Conservation (phyloP, 2,888 invertebrate genomes). For the Microctonus aethiopoides region DNA sequence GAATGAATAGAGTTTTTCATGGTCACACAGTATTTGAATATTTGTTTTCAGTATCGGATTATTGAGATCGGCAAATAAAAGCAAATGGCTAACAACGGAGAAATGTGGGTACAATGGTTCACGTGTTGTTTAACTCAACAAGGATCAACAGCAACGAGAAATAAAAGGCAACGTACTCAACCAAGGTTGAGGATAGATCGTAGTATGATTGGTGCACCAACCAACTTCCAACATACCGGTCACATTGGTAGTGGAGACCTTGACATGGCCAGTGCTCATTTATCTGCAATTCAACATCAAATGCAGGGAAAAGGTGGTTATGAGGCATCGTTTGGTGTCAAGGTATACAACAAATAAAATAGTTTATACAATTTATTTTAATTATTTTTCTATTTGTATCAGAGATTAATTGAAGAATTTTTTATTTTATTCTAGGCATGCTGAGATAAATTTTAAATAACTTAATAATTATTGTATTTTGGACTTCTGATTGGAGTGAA, state of each 20-base stretch:
- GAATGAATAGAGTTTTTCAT: not conserved
- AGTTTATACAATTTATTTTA: not conserved
- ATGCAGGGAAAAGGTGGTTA: slow-evolving; percentile 98
- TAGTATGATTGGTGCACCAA: slow-evolving; percentile 95
- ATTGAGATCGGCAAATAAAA: slow-evolving; percentile 13
- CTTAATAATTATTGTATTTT: slow-evolving; percentile 10
- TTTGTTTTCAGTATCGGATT: not conserved
- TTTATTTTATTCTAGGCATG: slow-evolving; percentile 51
- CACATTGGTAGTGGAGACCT: slow-evolving; percentile 92
- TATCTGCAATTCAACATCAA: slow-evolving; percentile 90
- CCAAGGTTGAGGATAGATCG: slow-evolving; percentile 85
- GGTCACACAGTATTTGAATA: not conserved
- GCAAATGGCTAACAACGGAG: slow-evolving; percentile 79
- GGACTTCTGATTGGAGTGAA: not conserved
- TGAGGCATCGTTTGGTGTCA: slow-evolving; percentile 77
- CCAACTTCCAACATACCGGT: slow-evolving; percentile 95
- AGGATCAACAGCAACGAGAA: slow-evolving; percentile 73
- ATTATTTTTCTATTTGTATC: not conserved
- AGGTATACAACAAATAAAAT: slow-evolving; percentile 64
- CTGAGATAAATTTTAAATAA: slow-evolving; percentile 49
- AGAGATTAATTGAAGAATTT: not conserved
- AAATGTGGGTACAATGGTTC: slow-evolving; percentile 93
- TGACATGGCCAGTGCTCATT: slow-evolving; percentile 83
- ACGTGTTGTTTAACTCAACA: slow-evolving; percentile 89
- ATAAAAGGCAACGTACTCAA: slow-evolving; percentile 54